These are phyloP conservation scores for Apotomis turbidana DNA, from an alignment of 2,888 invertebrate genomes.

Conservation along the genomic window DNA sequence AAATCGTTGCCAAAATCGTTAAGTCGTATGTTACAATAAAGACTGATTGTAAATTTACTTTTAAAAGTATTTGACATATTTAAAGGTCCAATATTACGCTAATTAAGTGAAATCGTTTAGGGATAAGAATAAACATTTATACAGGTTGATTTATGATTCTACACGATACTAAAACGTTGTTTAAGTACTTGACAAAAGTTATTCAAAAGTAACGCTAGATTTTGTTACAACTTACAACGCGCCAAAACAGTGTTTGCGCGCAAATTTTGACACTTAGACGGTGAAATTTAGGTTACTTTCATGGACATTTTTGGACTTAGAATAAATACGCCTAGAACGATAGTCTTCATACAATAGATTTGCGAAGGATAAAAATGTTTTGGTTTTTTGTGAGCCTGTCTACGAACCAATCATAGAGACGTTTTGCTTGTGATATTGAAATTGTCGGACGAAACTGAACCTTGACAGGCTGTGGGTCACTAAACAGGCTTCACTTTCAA, in stretches of 20 bases:
- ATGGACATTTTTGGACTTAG: not conserved
- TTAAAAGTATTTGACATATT: not conserved
- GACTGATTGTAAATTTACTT: not conserved
- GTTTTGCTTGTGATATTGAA: no score
- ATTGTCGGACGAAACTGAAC: no score
- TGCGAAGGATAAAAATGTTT: no score
- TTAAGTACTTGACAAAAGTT: not conserved
- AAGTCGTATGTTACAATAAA: not conserved
- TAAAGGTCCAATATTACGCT: not conserved
- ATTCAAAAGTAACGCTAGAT: not conserved
- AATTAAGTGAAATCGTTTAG: not conserved
- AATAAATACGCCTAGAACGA: no score
- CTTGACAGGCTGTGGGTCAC: no score
- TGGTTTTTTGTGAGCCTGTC: no score
- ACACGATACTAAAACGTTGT: not conserved
- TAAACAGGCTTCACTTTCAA: no score
- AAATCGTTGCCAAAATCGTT: not conserved
- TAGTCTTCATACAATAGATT: no score
- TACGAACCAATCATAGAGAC: no score
- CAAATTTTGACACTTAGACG: conserved; percentile 6
- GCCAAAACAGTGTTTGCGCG: conserved; percentile 8
- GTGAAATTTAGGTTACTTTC: conserved; percentile 19
- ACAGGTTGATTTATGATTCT: not conserved
- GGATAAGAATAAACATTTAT: not conserved
- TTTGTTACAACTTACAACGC: not conserved